Conservation (phyloP, 2,797 vertebrate species). For the Pipistrellus nathusii region DNA sequence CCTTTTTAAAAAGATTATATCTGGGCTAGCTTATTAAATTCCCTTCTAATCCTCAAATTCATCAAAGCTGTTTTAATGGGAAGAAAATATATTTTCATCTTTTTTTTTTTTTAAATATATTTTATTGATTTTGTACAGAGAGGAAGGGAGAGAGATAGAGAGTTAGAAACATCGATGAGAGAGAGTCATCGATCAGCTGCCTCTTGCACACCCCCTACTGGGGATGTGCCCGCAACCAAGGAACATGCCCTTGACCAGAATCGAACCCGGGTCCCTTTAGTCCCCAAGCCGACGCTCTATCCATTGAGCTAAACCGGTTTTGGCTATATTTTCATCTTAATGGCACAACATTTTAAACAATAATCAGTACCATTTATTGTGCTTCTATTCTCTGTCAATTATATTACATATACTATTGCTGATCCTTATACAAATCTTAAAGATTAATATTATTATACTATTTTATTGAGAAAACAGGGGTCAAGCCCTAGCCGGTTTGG, state of each 20-base stretch:
- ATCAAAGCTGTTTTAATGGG: not conserved
- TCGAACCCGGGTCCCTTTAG: too few relatives aligned
- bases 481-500: not conserved
- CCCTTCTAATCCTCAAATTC: conserved; percentile 37
- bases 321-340: not conserved
- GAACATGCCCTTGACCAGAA: too few relatives aligned
- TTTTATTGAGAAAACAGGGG: conserved; percentile 23
- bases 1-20: conserved; percentile 10
- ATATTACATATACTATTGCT: not conserved
- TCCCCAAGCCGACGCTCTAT: too few relatives aligned
- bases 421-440: not conserved
- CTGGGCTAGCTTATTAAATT: not conserved
- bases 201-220: too few relatives aligned
- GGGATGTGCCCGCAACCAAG: too few relatives aligned
- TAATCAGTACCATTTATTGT: not conserved
- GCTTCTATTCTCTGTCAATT: not conserved
- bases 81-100: not conserved
- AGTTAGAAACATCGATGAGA: too few relatives aligned
- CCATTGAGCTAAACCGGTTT: too few relatives aligned
- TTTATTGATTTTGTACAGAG: too few relatives aligned
- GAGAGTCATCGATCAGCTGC: too few relatives aligned
- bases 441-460: not conserved
- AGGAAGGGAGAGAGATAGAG: too few relatives aligned
- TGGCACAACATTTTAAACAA: conserved; percentile 13
- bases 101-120: too few relatives aligned